A percentile compares a stretch with the other conserved stretches of the same genome.
Evolutionary conservation across 2,797 vertebrate genomes (phyloP).

Genomic region (Emydoidea blandingii): DNA sequence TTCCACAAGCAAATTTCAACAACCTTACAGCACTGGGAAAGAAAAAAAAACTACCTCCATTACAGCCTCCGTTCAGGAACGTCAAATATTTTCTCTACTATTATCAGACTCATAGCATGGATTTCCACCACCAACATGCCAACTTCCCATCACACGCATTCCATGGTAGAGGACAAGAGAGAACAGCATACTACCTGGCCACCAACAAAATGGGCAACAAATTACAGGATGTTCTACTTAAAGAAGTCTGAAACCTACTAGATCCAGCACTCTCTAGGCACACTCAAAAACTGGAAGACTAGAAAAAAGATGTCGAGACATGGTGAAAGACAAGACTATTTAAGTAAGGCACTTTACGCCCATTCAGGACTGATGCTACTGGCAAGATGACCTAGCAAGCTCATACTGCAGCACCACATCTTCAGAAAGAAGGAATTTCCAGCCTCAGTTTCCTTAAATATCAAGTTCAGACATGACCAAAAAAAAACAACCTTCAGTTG

Average conservation of each 20-base stretch:
- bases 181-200: neutral
- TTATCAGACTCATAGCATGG: neutral
- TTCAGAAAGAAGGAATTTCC: neutral
- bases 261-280: neutral
- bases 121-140: neutral
- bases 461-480: neutral
- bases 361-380: neutral
- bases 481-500: too few relatives aligned
- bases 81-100: neutral
- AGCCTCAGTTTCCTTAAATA: neutral
- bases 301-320: neutral
- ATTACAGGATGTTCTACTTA: accelerated
- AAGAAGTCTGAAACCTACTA: neutral
- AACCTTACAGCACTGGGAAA: neutral
- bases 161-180: neutral
- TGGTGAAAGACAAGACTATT: neutral
- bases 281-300: neutral
- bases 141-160: neutral
- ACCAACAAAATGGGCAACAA: neutral
- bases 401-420: neutral
- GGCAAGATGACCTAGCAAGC: neutral
- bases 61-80: neutral
- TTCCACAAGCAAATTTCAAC: neutral
- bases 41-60: neutral
- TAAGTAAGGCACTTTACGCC: neutral